A percentile compares a stretch with the other conserved stretches of the same genome.
These are phyloP conservation scores for Lophotis ruficrista DNA, from an alignment of 2,113 vertebrate genomes.

Conservation along the genomic window DNA sequence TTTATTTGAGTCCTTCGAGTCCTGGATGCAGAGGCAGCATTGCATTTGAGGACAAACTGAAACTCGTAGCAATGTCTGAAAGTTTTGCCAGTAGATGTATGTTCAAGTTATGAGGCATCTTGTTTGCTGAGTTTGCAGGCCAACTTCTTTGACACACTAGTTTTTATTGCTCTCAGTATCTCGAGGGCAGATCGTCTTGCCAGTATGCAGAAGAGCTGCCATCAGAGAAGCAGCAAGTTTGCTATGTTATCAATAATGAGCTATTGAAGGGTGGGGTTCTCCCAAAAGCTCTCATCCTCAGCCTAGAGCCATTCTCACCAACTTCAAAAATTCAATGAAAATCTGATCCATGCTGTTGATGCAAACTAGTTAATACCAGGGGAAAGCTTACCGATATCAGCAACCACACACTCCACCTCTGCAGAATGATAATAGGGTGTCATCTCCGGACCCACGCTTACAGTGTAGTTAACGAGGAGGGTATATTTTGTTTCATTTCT, in stretches of 20 bases:
- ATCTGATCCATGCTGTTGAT: neutral
- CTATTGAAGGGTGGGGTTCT: conserved; percentile 38
- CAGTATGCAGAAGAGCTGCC: conserved; percentile 56
- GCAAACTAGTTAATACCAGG: neutral
- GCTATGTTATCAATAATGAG: conserved; percentile 5
- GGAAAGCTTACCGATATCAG: conserved; percentile 61
- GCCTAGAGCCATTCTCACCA: neutral
- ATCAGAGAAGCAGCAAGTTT: conserved; percentile 48
- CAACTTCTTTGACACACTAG: conserved; percentile 24
- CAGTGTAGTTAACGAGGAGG: conserved; percentile 58
- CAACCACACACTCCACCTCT: conserved; percentile 48
- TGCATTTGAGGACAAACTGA: conserved; percentile 29
- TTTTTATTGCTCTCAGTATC: conserved; percentile 52
- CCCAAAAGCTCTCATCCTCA: conserved; percentile 13
- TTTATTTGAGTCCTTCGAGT: neutral
- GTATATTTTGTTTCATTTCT: conserved; percentile 69
- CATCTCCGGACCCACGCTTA: conserved; percentile 30
- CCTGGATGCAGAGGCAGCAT: neutral
- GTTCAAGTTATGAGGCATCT: conserved; percentile 48
- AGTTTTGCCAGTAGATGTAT: conserved; percentile 55
- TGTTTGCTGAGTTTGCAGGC: conserved; percentile 26
- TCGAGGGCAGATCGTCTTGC: conserved; percentile 49
- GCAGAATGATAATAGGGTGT: conserved; percentile 44
- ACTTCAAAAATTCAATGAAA: neutral
- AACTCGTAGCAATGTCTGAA: conserved; percentile 37